Evolutionary conservation across 2,797 vertebrate genomes (phyloP), one percentile per base, ranked within the genome.

Genomic region (Lutjanus campechanus): DNA sequence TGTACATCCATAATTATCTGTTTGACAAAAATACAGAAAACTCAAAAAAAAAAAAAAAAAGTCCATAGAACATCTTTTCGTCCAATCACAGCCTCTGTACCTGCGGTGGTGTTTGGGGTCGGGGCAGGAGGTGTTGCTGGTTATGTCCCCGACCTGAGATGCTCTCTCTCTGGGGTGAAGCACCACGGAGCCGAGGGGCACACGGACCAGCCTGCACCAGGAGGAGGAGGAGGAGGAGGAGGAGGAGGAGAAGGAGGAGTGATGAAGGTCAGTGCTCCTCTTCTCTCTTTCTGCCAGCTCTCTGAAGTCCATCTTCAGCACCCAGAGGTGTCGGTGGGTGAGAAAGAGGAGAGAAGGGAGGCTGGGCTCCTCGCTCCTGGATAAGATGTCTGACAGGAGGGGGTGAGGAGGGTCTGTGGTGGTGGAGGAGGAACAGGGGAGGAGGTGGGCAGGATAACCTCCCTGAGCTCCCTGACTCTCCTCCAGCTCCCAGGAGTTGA

Each of bases 331-430:
- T 76, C 96, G 94, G 12, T 95, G 90, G 0, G 97, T 97, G 76
- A 99, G 95, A 88, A 99, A 95, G 84, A 99, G 89, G 93, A 98
- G 96, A 58, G 94, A 95, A 0, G 97, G 97, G 72, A 96, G 94
- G 73, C 93, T 86, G 15, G 91, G 85, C 0, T 93, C 91, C 47
- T 90, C 91, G 36, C 25, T 19, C 16, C 76, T 55, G 4, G 93
- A 82, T 11, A 93, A 73, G 29, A 94, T 51, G 66, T 94, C 94
- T 6, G 93, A 91, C 69, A 90, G 83, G 12, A 82, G 95, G 55
- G n/a, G 92, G 87, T 7, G 95, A 75, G 20, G 95, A 75, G 20
- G 82, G 83, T 4, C 92, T 71, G 11, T 4, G 8, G 56, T 1
- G 1, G 74, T 70, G 20, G 66, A 73, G 41, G 75, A 62, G 10